Conservation (phyloP, 2,797 vertebrate species). For the Uromys caudimaculatus region DNA sequence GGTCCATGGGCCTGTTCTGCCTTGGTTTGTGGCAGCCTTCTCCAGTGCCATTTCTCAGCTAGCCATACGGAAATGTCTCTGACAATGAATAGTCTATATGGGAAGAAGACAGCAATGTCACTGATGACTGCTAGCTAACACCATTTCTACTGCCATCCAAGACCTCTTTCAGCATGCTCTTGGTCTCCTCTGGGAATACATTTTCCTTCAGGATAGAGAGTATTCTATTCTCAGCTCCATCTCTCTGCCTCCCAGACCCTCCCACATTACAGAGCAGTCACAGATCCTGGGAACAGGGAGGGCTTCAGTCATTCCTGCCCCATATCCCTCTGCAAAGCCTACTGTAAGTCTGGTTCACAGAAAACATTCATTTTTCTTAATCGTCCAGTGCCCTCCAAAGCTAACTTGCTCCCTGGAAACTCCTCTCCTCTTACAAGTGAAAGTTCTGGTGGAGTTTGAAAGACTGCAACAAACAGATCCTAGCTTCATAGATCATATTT, state of each 20-base stretch:
- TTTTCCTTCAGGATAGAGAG: not conserved
- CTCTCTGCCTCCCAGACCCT: not conserved
- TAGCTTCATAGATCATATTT: conserved; percentile 18
- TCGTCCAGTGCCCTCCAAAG: not conserved
- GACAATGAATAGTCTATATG: not conserved
- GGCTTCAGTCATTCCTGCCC: not conserved
- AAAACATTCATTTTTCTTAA: conserved; percentile 14
- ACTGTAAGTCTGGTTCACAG: not conserved
- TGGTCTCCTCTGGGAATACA: not conserved
- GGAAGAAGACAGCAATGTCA: not conserved
- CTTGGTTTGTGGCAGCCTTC: not conserved
- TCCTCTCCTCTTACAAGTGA: not conserved
- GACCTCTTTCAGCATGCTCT: not conserved
- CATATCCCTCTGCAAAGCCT: not conserved
- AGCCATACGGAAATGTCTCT: not conserved
- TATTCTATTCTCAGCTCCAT: not conserved
- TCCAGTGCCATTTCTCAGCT: not conserved
- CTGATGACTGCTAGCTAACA: not conserved
- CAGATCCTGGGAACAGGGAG: not conserved
- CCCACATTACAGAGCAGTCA: not conserved
- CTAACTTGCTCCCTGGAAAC: conserved; percentile 27
- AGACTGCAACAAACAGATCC: not conserved
- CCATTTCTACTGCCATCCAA: not conserved
- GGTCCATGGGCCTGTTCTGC: not conserved
- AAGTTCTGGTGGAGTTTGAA: conserved; percentile 33